Base-by-base conservation (phyloP, 2,797 vertebrate genomes). In the Loriculus beryllinus region DNA sequence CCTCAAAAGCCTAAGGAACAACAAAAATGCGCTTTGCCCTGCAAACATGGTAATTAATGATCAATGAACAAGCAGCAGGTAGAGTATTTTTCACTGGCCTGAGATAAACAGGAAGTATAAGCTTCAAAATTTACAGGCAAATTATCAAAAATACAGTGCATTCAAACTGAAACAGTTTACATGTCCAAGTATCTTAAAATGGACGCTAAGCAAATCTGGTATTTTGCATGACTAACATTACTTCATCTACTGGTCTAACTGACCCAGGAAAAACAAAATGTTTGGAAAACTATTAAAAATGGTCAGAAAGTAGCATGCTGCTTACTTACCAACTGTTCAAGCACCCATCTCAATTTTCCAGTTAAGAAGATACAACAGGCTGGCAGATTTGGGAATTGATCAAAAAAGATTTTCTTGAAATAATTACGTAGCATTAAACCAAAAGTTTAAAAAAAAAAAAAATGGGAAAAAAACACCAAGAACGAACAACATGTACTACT, bases 261-360 rank as follows among this genome's bases (percentile, higher is more conserved):
- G 79, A 94, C 90, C 93, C 81, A 79, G 91, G 84, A 92, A 91
- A 97, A 96, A 82, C 90, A 96, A 95, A 97, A 97, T 92, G 96
- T 96, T 97, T 91, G 42, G 87, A 93, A 95, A 97, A 98, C 88
- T 97, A 97, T 96, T 95, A 93, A 92, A 97, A 97, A 97, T 93
- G 94, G 96, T 96, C 97, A 97, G 95, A 97, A 95, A 98, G 96
- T 87, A 98, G 97, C 96, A 97, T 96, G 96, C 95, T 97, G 97
- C 97, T 97, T 98, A 98, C 98, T 98, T 98, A 98, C 98, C 97
- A 98, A 97, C 94, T 96, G 97, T 86, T 97, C 98, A 97, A 97
- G 97, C 97, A 98, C 98, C 94, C 97, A 96, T 96, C 97, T 97
- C 97, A 97, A 97, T 98, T 98, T 97, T 94, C 97, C 97, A 98